Base-by-base conservation (phyloP, 2,797 vertebrate genomes). In the Eleutherodactylus coqui region DNA sequence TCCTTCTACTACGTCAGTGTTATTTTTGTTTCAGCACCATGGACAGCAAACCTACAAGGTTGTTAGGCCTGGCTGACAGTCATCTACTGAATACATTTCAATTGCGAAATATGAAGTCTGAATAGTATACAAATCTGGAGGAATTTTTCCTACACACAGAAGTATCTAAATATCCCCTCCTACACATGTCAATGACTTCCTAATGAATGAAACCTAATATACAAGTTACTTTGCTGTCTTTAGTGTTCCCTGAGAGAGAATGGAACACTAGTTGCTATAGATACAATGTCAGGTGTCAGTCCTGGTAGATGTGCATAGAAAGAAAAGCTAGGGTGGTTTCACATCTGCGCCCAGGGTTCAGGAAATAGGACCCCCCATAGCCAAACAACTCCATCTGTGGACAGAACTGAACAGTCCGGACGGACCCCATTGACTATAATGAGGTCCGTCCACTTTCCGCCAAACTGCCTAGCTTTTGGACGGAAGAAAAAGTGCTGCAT, bases 221-320 rank as follows among this genome's bases (percentile, higher is more conserved):
- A 34, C 67, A 73, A 80, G 67, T 9, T 36, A 45, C 45, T 62
- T 38, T 64, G 64, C 4, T 27, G 45, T 47, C 73, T 75, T 64
- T 70, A 78, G 47, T 77, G 60, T 55, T 82, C 72, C 29, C 62
- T 76, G 70, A 32, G 49, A 47, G 73, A 55, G 73, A 82, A n/a
- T 17, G 47, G n/a, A 47, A 45, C 69, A 82, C 70, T 34, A 8
- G 85, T 86, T 86, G 80, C 85, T 55, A 82, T 86, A 79, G 85
- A 75, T 76, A 81, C 85, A 19, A 7, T 29, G 49, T 86, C 19
- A 82, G 51, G 53, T 81, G 78, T 36, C 84, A 85, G 34, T 80
- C 78, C 45, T 6, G 27, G 67, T 62, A 41, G 55, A 75, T 64
- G 75, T 49, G 38, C 17, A 86, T 75, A 32, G 29, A 80, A 58